Evolutionary conservation across 2,797 vertebrate species (phyloP), one percentile per base, ranked within the genome.

Genomic region (Zalophus californianus): DNA sequence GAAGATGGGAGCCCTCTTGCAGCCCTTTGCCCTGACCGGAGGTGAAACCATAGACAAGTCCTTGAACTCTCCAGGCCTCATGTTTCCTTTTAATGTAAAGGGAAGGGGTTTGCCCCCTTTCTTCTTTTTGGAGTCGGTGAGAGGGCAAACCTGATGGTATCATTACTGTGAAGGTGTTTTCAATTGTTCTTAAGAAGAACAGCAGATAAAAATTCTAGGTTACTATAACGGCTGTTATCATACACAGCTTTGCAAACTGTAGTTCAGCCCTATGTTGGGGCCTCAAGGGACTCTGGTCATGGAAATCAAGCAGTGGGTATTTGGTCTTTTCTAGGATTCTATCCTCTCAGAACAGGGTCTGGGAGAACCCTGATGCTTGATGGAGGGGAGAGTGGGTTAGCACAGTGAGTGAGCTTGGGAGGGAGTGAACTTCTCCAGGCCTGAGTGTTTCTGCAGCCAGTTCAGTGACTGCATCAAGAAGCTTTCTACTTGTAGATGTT

Each of bases 111-210:
- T 89, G 54, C 29, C 14, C 52, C 56, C 21, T 93, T 66, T 66
- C 86, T 48, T 91, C 13, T 32, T 94, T 32, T 50, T 0, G 38
- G 12, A 18, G 27, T 58, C 94, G 85, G 48, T 27, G 64, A 96
- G 52, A 96, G 58, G 70, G 84, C 48, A 89, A 91, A 35, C 62
- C 75, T 82, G 73, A 66, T 58, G 29, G 9, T 60, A 20, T 44
- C 66, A 35, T 87, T 90, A 95, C 94, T 62, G 86, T 86, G 95
- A 96, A 95, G 29, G 11, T 79, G 18, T 94, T 88, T 83, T 88
- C 44, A 72, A 11, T 62, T 94, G 88, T 96, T 97, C 79, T 91
- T 60, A 72, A 54, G 83, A 94, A 96, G 96, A 94, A 93, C 5
- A 0, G 27, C 50, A 44, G 25, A 58, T 73, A 91, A 83, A 86